A percentile compares a stretch with the other conserved stretches of the same genome.
Conservation (phyloP, 1,140 invertebrate species). For the Parapsyche elsis region DNA sequence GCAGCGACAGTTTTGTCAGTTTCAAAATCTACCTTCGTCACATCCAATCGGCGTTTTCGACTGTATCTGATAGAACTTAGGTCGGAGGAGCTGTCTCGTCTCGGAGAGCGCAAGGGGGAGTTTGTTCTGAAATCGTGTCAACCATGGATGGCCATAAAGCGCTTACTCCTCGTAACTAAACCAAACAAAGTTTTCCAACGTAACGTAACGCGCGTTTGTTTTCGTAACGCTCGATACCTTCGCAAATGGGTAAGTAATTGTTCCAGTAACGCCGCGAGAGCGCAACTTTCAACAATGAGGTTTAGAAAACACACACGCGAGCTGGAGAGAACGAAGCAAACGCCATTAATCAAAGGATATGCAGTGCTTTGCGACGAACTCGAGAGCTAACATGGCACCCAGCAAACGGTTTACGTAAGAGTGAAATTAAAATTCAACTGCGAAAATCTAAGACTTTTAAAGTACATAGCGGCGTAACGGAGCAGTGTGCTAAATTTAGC, state of each 20-base stretch:
- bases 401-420: too few species aligned
- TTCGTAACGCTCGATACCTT: neutral
- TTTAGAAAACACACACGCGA: neutral
- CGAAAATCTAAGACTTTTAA: too few species aligned
- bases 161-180: neutral
- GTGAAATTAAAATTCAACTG: too few species aligned
- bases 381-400: too few species aligned
- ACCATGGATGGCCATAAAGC: neutral
- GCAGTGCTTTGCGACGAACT: neutral
- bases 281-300: neutral
- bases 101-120: neutral
- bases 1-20: conserved; percentile 10
- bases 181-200: neutral
- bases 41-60: conserved; percentile 14
- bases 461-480: neutral
- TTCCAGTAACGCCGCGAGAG: neutral
- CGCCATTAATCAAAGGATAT: neutral
- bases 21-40: conserved; percentile 30
- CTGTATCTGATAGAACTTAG: conserved; percentile 14
- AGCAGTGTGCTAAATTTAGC: conserved; percentile 1
- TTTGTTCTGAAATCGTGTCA: conserved; percentile 5
- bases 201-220: neutral
- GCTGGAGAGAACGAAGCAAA: neutral
- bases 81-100: neutral
- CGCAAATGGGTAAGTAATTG: neutral